These are phyloP conservation scores for Cheilosia soror DNA, from an alignment of 2,888 invertebrate species.

Conservation along the genomic window DNA sequence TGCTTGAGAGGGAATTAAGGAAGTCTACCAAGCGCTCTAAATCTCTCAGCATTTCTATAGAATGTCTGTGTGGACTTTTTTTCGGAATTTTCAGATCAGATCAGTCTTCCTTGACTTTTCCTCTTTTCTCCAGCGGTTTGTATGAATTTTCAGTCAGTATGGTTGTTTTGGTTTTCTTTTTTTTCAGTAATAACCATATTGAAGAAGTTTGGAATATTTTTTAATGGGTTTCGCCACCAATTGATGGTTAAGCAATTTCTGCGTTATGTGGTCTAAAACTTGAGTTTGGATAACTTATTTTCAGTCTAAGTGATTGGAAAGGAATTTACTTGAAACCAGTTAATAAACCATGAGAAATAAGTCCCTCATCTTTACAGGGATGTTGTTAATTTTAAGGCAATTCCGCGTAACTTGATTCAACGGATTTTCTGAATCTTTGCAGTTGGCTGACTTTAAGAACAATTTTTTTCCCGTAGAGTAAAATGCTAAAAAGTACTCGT, in stretches of 20 bases:
- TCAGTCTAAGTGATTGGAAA: too few species aligned
- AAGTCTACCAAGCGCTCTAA: constrained; percentile 31
- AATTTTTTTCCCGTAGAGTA: too few species aligned
- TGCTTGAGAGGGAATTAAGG: constrained; percentile 30
- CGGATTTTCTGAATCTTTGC: too few species aligned
- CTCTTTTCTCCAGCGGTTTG: constrained; percentile 36
- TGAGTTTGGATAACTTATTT: neutral
- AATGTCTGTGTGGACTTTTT: constrained; percentile 26
- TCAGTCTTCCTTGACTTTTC: constrained; percentile 38
- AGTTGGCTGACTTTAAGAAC: too few species aligned
- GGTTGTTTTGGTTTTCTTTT: constrained; percentile 16
- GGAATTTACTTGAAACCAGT: too few species aligned
- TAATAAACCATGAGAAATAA: too few species aligned
- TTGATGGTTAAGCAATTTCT: constrained; percentile 35
- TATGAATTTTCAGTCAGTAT: constrained; percentile 38
- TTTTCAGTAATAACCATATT: constrained; percentile 41
- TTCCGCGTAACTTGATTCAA: too few species aligned
- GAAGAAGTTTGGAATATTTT: constrained; percentile 45
- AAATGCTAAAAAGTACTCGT: too few species aligned
- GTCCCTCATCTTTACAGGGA: too few species aligned
- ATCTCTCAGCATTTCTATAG: constrained; percentile 6
- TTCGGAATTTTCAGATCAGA: constrained; percentile 44
- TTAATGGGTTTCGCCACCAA: constrained; percentile 3
- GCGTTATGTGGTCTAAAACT: neutral
- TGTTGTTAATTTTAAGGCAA: too few species aligned